Evolutionary conservation across 2,888 invertebrate species (phyloP), one percentile per base, ranked within the genome.

Genomic region (Mesodorylaimus sp.): DNA sequence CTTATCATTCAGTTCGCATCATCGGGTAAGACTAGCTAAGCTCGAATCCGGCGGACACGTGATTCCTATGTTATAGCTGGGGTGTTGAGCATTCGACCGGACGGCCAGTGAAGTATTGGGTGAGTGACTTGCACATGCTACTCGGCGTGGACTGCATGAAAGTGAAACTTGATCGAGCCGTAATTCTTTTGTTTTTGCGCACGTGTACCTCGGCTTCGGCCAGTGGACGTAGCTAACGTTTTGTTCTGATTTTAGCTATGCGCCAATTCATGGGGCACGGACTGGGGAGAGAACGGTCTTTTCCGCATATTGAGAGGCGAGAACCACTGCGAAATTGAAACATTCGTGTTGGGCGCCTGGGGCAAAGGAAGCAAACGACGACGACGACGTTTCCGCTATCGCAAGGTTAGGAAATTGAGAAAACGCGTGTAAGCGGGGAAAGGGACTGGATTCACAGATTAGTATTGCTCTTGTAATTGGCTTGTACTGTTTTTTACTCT

Each of bases 251-350:
- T 72, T 2, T 72, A 91, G 89, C 74, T 83, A 63, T 85, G 81
- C 39, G 85, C 85, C 44, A 93, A 93, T 71, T 87, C 87, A 29
- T 93, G 93, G 93, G 91, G 93, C 7, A 62, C 68, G 0, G 72
- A 77, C 57, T 93, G 91, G 91, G 93, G 91, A 10, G 88, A 91
- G 65, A 73, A 78, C 54, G 93, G 93, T 0, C 81, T 78, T 65
- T 91, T 93, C 77, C 77, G 80, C 52, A 89, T 93, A 59, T 68
- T 75, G 3, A 78, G 83, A 51, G 91, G 91, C 39, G 68, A 65
- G 48, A 82, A 88, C 70, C 88, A 89, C 65, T 83, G 85, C 61
- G 80, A 80, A 57, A 88, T 93, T 62, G 91, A 93, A 65, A 78
- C 79, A 1, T 88, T 83, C 68, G 83, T 91, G 2, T 72, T 91